Conservation (phyloP, 2,113 vertebrate genomes). For the Bubalus kerabau region DNA sequence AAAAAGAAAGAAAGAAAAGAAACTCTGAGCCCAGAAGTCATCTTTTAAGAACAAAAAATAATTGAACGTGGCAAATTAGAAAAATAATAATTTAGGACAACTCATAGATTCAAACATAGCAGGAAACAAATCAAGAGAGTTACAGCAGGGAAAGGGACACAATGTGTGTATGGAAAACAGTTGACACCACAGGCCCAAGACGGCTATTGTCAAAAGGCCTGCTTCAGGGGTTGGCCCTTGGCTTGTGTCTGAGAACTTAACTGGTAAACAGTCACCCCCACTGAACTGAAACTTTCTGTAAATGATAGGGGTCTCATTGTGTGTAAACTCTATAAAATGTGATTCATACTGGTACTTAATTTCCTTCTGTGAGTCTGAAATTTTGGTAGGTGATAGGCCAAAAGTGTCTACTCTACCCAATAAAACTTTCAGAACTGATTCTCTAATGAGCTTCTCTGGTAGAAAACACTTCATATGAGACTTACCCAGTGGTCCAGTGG, state of each 20-base stretch:
- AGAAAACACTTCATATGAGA: not conserved
- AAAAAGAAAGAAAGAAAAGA: no score
- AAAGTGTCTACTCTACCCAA: not conserved
- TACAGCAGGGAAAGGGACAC: not conserved
- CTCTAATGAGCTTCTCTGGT: not conserved
- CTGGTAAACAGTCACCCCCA: not conserved
- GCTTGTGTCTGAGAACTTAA: not conserved
- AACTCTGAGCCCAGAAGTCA: not conserved
- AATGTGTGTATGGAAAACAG: not conserved
- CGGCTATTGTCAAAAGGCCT: not conserved
- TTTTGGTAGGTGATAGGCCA: not conserved
- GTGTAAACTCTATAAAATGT: not conserved
- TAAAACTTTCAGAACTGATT: not conserved
- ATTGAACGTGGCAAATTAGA: not conserved
- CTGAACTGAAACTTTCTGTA: not conserved
- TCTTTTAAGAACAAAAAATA: not conserved
- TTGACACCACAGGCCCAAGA: not conserved
- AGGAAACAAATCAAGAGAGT: not conserved
- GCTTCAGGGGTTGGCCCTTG: not conserved
- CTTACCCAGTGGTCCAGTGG: not conserved
- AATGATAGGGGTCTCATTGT: not conserved
- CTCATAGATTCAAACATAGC: not conserved
- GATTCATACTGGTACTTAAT: not conserved
- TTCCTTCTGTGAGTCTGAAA: not conserved
- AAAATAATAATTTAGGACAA: not conserved